A percentile compares a stretch with the other conserved stretches of the same genome.
Conservation (phyloP, 2,113 vertebrate species). For the Pluvialis apricaria region DNA sequence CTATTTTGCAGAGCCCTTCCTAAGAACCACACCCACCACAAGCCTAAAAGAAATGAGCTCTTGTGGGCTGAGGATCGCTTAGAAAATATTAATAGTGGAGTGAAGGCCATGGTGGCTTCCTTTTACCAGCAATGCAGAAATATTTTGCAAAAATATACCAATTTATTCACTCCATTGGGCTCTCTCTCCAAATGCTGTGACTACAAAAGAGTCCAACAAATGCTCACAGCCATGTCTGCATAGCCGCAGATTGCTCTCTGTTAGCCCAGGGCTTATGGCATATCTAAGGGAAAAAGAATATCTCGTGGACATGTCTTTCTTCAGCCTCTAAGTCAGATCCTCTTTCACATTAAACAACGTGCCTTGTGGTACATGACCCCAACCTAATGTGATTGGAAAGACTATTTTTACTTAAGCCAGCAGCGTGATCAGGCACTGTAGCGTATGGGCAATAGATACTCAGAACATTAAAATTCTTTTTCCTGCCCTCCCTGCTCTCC, state of each 20-base stretch:
- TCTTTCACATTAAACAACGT: neutral
- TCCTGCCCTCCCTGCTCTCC: neutral
- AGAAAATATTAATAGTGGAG: neutral
- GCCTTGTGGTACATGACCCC: neutral
- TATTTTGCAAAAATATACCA: neutral
- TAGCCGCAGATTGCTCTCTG: neutral
- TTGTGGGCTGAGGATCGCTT: neutral
- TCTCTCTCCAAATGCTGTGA: neutral
- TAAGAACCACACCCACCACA: neutral
- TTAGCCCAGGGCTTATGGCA: neutral
- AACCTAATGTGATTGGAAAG: neutral
- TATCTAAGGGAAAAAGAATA: neutral
- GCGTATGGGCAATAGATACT: neutral
- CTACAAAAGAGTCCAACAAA: neutral
- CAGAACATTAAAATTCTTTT: neutral
- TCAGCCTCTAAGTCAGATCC: neutral
- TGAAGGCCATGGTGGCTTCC: neutral
- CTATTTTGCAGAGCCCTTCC: neutral
- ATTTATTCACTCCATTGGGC: neutral
- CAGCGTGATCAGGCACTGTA: neutral
- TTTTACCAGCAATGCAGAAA: neutral
- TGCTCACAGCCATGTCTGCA: neutral
- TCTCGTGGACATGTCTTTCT: neutral
- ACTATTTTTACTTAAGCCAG: neutral
- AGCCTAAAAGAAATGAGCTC: neutral